These are phyloP conservation scores for Gastrophryne carolinensis DNA, from an alignment of 2,797 vertebrate genomes.

Conservation along the genomic window DNA sequence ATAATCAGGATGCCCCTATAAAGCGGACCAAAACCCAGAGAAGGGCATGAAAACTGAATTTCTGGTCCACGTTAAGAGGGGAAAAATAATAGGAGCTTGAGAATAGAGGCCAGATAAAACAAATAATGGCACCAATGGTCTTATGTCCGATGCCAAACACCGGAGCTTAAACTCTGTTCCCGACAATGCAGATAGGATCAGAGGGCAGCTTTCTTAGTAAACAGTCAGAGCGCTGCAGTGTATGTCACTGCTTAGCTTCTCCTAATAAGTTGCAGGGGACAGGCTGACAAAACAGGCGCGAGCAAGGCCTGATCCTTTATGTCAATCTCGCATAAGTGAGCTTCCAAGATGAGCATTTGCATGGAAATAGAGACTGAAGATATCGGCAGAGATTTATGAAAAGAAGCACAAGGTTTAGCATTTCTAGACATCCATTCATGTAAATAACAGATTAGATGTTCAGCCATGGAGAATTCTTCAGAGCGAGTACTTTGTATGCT, in stretches of 20 bases:
- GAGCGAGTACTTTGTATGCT: neutral
- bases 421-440: neutral
- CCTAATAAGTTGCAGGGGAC: neutral
- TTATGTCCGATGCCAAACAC: neutral
- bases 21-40: no score
- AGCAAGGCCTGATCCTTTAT: neutral
- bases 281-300: neutral
- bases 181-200: neutral
- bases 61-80: no score
- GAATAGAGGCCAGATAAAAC: no score
- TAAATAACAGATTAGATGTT: conserved; percentile 3
- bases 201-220: neutral
- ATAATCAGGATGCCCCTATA: no score
- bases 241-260: neutral
- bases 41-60: no score
- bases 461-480: neutral
- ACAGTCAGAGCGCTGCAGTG: neutral
- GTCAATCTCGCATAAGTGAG: conserved; percentile 8
- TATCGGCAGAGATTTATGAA: neutral
- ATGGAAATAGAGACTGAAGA: neutral
- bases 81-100: no score
- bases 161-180: neutral
- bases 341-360: neutral
- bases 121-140: no score
- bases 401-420: neutral